These are phyloP conservation scores for Oligia strigilis DNA, from an alignment of 2,888 invertebrate genomes.

Conservation along the genomic window DNA sequence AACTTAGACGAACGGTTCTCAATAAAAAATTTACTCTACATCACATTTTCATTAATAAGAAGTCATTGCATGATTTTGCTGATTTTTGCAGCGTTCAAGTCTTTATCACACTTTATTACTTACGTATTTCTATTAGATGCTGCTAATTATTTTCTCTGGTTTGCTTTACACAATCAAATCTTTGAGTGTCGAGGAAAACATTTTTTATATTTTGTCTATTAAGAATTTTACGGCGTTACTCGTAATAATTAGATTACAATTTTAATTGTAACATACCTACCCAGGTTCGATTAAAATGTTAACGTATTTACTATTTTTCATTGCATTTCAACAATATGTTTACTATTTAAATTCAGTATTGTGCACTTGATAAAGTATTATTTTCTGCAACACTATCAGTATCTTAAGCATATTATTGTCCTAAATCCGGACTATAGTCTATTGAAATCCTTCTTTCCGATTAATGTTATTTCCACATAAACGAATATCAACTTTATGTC, in stretches of 20 bases:
- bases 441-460: neutral
- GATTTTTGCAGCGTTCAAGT: constrained; percentile 30
- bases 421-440: neutral
- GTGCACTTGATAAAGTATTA: constrained; percentile 23
- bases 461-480: neutral
- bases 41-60: neutral
- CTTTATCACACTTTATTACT: constrained; percentile 14
- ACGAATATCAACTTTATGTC: neutral
- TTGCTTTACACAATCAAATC: neutral
- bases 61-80: constrained; percentile 4
- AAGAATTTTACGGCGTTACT: neutral
- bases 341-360: constrained; percentile 35
- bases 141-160: neutral
- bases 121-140: constrained; percentile 17
- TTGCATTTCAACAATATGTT: constrained; percentile 1
- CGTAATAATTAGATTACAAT: neutral
- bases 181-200: neutral
- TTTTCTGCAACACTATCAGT: neutral
- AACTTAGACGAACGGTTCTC: neutral
- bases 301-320: neutral
- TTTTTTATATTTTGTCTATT: neutral
- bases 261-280: neutral
- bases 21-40: constrained; percentile 8
- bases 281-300: neutral
- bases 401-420: constrained; percentile 1